phyloP scores from a whole-genome alignment of 2,888 invertebrate genomes.

The Amphipyra berbera region DNA sequence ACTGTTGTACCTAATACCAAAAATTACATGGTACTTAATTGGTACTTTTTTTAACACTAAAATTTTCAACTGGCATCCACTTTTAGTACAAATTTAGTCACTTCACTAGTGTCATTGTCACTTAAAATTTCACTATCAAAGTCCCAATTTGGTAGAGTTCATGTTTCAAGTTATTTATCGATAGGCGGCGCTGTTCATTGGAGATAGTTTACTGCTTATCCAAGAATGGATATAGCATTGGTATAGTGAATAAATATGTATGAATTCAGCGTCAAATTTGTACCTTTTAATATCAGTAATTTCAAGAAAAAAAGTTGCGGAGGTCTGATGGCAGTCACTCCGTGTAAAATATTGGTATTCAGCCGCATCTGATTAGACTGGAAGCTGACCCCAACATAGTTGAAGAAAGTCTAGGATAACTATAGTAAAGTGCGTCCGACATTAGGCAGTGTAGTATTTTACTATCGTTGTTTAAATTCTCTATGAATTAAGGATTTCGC shows the following conservation, averaged over 20 bases:
- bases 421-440: too few species aligned
- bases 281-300: too few species aligned
- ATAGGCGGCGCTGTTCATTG: conserved; percentile 14
- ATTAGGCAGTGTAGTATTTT: too few species aligned
- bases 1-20: background rate
- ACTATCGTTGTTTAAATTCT: too few species aligned
- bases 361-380: too few species aligned
- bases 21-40: too few species aligned
- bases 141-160: conserved; percentile 45
- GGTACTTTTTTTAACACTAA: conserved; percentile 42
- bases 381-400: too few species aligned
- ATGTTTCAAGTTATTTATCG: conserved; percentile 17
- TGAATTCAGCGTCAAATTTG: background rate
- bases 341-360: too few species aligned
- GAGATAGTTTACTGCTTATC: background rate
- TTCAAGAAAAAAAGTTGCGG: too few species aligned
- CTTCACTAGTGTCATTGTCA: conserved; percentile 55
- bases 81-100: conserved; percentile 34
- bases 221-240: background rate
- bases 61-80: conserved; percentile 49
- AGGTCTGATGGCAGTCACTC: too few species aligned
- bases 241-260: conserved; percentile 17
- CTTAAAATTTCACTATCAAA: conserved; percentile 59
- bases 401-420: too few species aligned
- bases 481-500: too few species aligned